These are phyloP conservation scores for Atlantisia rogersi DNA, from an alignment of 2,113 vertebrate species.

Conservation along the genomic window DNA sequence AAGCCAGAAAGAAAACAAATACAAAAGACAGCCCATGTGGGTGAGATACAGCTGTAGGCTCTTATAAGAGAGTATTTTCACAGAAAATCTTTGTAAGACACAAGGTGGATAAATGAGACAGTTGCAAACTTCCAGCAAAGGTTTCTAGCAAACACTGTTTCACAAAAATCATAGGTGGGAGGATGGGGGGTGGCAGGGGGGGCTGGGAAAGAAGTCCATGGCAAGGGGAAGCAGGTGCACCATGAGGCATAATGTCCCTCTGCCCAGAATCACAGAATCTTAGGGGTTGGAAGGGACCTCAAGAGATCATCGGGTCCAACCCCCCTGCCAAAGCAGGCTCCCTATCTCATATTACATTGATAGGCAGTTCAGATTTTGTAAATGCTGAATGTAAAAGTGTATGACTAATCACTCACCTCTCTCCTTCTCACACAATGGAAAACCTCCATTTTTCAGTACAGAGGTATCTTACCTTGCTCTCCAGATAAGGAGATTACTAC, in stretches of 20 bases:
- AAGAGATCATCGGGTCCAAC: no score
- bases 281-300: no score
- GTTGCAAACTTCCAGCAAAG: not conserved
- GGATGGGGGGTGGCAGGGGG: no score
- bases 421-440: not conserved
- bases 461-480: not conserved
- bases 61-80: not conserved
- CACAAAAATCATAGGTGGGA: not conserved
- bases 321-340: no score
- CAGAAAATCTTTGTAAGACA: not conserved
- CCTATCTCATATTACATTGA: no score
- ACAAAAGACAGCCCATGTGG: not conserved
- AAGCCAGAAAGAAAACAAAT: slow-evolving; percentile 4
- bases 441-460: not conserved
- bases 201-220: no score
- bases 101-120: not conserved
- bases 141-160: not conserved
- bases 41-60: not conserved
- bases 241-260: not conserved
- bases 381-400: not conserved
- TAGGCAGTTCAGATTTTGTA: not conserved
- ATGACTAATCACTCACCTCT: not conserved
- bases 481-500: not conserved
- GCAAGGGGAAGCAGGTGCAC: not conserved
- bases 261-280: not conserved